These are phyloP conservation scores for Macropis europaea DNA, from an alignment of 2,888 invertebrate species.

Conservation along the genomic window DNA sequence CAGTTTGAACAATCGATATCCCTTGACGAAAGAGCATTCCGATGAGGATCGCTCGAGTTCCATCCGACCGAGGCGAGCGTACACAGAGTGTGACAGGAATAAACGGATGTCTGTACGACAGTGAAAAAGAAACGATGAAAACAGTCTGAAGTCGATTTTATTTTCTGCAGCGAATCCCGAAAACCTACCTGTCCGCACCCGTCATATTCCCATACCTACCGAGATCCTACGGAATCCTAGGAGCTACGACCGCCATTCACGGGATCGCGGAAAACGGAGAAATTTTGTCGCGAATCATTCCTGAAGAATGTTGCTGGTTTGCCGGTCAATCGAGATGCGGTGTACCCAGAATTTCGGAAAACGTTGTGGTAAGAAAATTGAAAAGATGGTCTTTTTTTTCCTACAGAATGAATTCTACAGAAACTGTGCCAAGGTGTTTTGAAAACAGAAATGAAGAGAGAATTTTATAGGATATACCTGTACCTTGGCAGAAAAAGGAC, in stretches of 20 bases:
- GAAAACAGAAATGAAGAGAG: no score
- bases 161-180: conserved; percentile 66
- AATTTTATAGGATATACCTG: no score
- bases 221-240: conserved; percentile 59
- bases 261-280: conserved; percentile 53
- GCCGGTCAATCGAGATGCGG: conserved; percentile 37
- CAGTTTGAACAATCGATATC: not conserved
- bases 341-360: conserved; percentile 39
- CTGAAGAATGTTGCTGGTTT: conserved; percentile 71
- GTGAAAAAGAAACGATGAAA: conserved; percentile 23
- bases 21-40: not conserved
- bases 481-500: no score
- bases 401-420: no score
- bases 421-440: no score
- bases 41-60: conserved; percentile 1
- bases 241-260: conserved; percentile 44
- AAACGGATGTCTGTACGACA: conserved; percentile 49
- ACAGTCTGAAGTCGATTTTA: not conserved
- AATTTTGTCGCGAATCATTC: conserved; percentile 59
- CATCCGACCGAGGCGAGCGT: conserved; percentile 39
- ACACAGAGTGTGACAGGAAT: conserved; percentile 38
- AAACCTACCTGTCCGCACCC: conserved; percentile 67
- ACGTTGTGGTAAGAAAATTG: conserved; percentile 47
- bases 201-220: conserved; percentile 66
- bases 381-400: no score